Evolutionary conservation across 2,113 vertebrate species (phyloP).

Genomic region (Dryoscopus gambensis): DNA sequence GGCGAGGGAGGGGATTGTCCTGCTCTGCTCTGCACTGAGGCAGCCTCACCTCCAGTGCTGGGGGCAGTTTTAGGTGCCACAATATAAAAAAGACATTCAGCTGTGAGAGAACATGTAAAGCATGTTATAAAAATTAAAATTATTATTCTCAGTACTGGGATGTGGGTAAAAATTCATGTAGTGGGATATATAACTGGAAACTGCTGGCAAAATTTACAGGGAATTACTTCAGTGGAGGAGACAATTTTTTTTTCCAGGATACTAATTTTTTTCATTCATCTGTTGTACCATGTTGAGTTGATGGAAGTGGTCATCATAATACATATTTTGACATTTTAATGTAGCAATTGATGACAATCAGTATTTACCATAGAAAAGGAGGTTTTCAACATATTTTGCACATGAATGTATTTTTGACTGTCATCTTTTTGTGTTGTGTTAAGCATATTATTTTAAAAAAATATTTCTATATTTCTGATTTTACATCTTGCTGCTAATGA

Average conservation of each 20-base stretch:
- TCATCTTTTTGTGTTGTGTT: not conserved
- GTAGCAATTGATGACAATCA: not conserved
- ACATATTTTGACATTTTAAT: not conserved
- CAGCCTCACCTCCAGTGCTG: not conserved
- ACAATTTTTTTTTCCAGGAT: not conserved
- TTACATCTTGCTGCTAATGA: not conserved
- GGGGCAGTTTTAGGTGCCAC: not conserved
- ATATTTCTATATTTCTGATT: not conserved
- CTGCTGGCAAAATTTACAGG: not conserved
- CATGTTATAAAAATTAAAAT: not conserved
- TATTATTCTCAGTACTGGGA: not conserved
- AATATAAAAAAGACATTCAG: accelerated
- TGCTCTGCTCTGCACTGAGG: not conserved
- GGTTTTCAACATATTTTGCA: not conserved
- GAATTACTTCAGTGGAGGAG: not conserved
- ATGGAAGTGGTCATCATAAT: not conserved
- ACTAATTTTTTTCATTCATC: not conserved
- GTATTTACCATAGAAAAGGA: not conserved
- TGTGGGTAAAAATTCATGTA: not conserved
- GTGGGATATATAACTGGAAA: not conserved
- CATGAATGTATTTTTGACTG: not conserved
- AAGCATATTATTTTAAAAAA: not conserved
- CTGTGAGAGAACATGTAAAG: accelerated
- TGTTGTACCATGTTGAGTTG: not conserved
- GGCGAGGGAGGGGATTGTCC: not conserved